A percentile compares a stretch with the other conserved stretches of the same genome.
Conservation (phyloP, 2,797 vertebrate genomes). For the Octomys mimax region DNA sequence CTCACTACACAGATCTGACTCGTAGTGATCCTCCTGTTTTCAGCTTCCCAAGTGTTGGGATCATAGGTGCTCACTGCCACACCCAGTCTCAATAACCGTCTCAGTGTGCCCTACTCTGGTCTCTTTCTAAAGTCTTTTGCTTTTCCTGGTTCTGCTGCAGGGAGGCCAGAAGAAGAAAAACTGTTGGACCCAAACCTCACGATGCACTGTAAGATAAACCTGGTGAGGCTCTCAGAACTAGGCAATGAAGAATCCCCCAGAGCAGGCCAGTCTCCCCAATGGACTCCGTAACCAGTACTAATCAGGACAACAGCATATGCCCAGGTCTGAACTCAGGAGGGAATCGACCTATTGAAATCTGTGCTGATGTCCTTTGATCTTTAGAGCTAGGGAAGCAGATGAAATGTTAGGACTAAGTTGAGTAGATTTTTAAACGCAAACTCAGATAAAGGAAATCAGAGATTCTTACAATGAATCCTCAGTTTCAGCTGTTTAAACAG, state of each 20-base stretch:
- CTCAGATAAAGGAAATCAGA: slow-evolving; percentile 45
- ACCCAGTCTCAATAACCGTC: no score
- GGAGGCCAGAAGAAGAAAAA: background rate
- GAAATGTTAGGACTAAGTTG: background rate
- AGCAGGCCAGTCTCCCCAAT: background rate
- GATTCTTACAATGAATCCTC: background rate
- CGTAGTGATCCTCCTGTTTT: no score
- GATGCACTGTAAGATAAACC: background rate
- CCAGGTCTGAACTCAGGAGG: background rate
- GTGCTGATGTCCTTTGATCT: background rate
- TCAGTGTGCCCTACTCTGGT: no score
- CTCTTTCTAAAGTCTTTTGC: background rate
- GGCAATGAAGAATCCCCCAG: background rate
- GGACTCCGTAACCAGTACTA: background rate
- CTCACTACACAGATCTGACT: no score
- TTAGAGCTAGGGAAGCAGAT: slow-evolving; percentile 6
- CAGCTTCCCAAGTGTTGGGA: no score
- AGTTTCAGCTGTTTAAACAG: slow-evolving; percentile 42
- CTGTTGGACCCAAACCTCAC: background rate
- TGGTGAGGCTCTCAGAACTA: background rate
- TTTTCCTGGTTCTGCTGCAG: slow-evolving; percentile 4
- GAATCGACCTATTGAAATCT: background rate
- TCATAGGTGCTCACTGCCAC: no score
- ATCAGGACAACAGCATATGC: background rate
- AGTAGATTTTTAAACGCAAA: background rate